A percentile compares a stretch with the other conserved stretches of the same genome.
Evolutionary conservation across 2,888 invertebrate genomes (phyloP).

Genomic region (Xanthia icteritia): DNA sequence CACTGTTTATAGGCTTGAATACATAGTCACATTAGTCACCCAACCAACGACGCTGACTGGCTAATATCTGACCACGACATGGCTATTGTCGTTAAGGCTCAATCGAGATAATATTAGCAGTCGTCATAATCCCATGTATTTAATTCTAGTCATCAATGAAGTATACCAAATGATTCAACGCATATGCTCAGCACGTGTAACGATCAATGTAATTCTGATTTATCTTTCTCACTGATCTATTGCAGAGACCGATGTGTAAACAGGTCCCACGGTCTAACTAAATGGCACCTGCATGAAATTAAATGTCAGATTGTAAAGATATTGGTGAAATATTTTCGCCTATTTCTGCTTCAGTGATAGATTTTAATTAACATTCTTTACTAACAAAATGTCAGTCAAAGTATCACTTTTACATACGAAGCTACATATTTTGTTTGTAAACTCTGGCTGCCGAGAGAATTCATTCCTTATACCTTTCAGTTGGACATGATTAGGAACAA

Average conservation of each 20-base stretch:
- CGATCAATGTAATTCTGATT: neutral
- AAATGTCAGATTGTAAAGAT: constrained; percentile 15
- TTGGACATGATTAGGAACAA: no score
- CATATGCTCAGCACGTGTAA: constrained; percentile 31
- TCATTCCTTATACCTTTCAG: no score
- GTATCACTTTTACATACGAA: neutral
- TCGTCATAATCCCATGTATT: neutral
- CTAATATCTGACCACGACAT: neutral
- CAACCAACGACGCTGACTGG: neutral
- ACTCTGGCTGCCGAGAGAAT: no score
- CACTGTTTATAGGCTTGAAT: neutral
- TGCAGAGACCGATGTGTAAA: constrained; percentile 4
- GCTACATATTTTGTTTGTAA: neutral
- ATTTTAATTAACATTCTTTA: neutral
- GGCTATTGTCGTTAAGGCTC: neutral
- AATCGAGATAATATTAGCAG: neutral
- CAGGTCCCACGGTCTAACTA: constrained; percentile 38
- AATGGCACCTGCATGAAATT: neutral
- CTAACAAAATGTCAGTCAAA: neutral
- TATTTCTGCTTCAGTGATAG: neutral
- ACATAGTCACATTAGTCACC: neutral
- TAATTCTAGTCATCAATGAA: neutral
- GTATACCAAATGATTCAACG: neutral
- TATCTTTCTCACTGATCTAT: constrained; percentile 36
- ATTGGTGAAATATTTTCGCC: neutral